Percentiles rank a stretch among this genome's conserved stretches.
Evolutionary conservation across 2,888 invertebrate species (phyloP).

Genomic region (Oasisia sp.): DNA sequence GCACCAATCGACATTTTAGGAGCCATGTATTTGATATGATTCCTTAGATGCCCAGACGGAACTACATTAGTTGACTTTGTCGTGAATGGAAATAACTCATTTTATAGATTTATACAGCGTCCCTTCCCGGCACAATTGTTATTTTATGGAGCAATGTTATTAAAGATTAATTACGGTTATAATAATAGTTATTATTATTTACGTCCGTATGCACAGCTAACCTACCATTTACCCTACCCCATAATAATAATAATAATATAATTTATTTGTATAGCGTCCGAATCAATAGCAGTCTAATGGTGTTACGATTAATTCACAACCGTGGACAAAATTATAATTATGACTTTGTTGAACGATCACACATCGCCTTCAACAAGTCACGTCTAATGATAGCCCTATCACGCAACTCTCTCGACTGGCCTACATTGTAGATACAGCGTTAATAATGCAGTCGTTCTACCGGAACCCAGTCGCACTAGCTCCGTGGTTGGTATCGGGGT

Average conservation of each 20-base stretch:
- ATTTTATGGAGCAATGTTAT: no score
- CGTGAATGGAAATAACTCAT: neutral
- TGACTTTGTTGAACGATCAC: no score
- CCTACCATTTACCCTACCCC: neutral
- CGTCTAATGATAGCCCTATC: neutral
- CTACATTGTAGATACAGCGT: neutral
- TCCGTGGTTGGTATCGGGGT: neutral
- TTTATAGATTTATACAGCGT: neutral
- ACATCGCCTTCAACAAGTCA: neutral
- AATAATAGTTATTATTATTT: no score
- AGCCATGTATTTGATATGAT: neutral
- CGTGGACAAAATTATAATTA: no score
- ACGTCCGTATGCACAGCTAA: neutral
- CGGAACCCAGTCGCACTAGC: neutral
- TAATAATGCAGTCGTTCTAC: neutral
- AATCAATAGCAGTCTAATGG: neutral
- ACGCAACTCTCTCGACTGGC: neutral
- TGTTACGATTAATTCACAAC: neutral
- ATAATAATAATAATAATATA: neutral
- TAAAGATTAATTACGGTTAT: no score
- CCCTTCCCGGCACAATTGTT: no score
- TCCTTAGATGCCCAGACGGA: neutral
- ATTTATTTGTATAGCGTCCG: no score
- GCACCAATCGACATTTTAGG: neutral
- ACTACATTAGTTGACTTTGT: neutral